phyloP scores from a whole-genome alignment of 2,888 invertebrate genomes.

The Vanessa cardui region DNA sequence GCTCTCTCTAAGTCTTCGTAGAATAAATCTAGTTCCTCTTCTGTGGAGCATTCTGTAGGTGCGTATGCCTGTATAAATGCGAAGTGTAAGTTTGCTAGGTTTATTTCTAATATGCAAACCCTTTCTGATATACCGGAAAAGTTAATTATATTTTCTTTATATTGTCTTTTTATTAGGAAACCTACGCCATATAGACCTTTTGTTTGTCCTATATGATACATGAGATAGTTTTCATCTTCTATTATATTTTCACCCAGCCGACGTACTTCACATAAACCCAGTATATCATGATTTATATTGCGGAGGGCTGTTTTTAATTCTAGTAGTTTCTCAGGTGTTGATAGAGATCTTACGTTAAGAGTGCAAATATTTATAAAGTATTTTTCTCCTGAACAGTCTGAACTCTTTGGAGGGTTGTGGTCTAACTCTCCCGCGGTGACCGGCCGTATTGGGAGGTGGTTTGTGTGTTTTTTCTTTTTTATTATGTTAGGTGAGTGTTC shows the following conservation, averaged over 20 bases:
- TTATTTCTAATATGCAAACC: constrained; percentile 41
- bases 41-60: constrained; percentile 38
- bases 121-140: constrained; percentile 43
- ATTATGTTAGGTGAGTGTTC: too few relatives aligned
- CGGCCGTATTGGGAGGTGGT: too few relatives aligned
- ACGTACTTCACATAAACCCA: constrained; percentile 36
- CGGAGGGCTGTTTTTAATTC: constrained; percentile 35
- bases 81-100: constrained; percentile 33
- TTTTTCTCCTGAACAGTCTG: neutral
- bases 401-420: neutral
- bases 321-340: constrained; percentile 25
- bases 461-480: too few relatives aligned
- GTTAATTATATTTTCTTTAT: constrained; percentile 39
- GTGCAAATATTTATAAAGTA: neutral
- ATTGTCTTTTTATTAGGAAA: constrained; percentile 38
- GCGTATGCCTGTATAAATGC: constrained; percentile 39
- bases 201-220: constrained; percentile 40
- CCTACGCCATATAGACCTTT: constrained; percentile 42
- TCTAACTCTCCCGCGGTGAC: neutral
- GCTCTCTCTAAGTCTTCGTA: constrained; percentile 34
- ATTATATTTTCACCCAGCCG: constrained; percentile 36
- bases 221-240: constrained; percentile 37
- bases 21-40: constrained; percentile 40
- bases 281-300: constrained; percentile 37
- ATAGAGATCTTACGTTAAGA: constrained; percentile 24